These are phyloP conservation scores for Theristicus caerulescens DNA, from an alignment of 2,113 vertebrate genomes.

Conservation along the genomic window DNA sequence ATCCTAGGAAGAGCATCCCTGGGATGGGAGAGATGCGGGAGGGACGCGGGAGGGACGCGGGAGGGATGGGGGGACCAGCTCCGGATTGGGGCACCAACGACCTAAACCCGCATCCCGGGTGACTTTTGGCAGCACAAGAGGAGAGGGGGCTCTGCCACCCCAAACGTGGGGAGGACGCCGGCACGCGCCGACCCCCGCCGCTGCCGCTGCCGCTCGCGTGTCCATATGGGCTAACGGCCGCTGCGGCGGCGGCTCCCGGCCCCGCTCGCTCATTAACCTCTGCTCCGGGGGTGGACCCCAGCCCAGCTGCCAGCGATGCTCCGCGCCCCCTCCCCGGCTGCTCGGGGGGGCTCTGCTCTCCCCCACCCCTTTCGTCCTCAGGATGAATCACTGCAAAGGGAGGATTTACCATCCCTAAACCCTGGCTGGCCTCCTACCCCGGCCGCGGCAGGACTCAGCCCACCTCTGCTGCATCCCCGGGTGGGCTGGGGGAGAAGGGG, in stretches of 20 bases:
- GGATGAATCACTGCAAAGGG: not conserved
- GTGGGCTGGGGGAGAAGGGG: no score
- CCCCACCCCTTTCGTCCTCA: no score
- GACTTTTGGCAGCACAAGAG: fast-evolving
- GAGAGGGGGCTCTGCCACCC: not conserved
- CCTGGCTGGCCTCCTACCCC: not conserved
- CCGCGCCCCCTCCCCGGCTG: fast-evolving
- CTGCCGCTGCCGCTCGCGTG: not conserved
- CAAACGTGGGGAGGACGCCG: not conserved
- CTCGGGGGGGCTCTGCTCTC: not conserved
- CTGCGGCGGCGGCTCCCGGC: not conserved
- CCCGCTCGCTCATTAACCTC: conserved; percentile 37
- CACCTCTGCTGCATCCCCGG: fast-evolving
- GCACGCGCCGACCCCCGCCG: not conserved
- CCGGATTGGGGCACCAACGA: fast-evolving
- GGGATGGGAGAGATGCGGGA: no score
- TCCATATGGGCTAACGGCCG: conserved; percentile 36
- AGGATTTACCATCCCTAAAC: not conserved
- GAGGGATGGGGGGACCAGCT: not conserved
- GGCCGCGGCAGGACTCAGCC: fast-evolving
- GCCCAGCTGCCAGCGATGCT: conserved; percentile 34
- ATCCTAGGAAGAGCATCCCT: not conserved
- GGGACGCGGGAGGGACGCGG: no score
- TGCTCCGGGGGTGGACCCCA: not conserved
- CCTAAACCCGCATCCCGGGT: not conserved